Conservation (phyloP, 2,113 vertebrate species). For the Nibea coibor region DNA sequence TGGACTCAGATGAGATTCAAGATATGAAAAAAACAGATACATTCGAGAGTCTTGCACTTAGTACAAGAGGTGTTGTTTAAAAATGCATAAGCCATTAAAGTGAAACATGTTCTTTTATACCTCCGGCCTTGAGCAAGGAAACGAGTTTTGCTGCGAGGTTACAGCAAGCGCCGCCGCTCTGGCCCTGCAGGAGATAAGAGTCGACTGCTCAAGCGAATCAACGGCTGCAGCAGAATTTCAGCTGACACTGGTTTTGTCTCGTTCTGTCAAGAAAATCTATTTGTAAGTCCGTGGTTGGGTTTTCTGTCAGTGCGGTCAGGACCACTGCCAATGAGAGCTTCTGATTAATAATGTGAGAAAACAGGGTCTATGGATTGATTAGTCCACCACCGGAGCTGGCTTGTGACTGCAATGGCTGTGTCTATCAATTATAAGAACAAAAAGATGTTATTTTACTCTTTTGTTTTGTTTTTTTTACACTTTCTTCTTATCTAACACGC, state of each 20-base stretch:
- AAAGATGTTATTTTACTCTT: neutral
- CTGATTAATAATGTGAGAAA: conserved; percentile 20
- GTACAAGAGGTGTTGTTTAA: conserved; percentile 56
- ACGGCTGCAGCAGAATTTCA: conserved; percentile 57
- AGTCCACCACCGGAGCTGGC: neutral
- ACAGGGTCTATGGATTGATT: neutral
- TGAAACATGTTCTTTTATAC: conserved; percentile 59
- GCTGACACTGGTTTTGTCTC: conserved; percentile 66
- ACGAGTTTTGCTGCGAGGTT: conserved; percentile 36
- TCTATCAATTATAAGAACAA: neutral
- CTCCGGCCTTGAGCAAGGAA: conserved; percentile 23
- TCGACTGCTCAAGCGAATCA: conserved; percentile 52
- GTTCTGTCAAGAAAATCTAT: conserved; percentile 58
- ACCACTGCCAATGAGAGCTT: conserved; percentile 1
- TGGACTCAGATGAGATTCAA: conserved; percentile 34
- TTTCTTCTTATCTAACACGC: too few species aligned
- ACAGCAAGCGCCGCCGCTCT: conserved; percentile 1
- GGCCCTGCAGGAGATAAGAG: conserved; percentile 49
- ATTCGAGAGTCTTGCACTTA: conserved; percentile 24
- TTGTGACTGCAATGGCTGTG: neutral
- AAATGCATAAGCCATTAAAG: conserved; percentile 74
- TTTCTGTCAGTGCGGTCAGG: conserved; percentile 12
- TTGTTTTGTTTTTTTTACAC: too few species aligned
- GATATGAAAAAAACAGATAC: conserved; percentile 27
- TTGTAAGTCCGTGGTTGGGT: conserved; percentile 17